Percentiles rank a stretch among this genome's conserved stretches.
Evolutionary conservation across 2,113 vertebrate genomes (phyloP).

Genomic region (Cavia porcellus): DNA sequence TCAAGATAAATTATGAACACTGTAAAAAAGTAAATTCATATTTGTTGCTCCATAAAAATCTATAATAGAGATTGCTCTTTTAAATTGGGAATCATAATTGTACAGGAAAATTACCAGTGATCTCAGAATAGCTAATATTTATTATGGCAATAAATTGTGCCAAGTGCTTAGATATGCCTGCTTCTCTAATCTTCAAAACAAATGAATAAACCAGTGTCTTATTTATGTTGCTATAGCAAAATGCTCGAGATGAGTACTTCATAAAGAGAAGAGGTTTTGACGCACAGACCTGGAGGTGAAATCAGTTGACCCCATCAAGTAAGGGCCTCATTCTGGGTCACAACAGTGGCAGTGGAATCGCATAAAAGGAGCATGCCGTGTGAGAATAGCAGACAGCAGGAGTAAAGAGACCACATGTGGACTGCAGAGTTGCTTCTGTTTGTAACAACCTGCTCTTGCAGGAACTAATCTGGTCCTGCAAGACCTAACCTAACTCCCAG

Average conservation of each 20-base stretch:
- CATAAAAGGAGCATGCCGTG: not conserved
- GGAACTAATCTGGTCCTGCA: not conserved
- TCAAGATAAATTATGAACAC: not conserved
- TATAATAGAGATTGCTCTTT: not conserved
- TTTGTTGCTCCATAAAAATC: not conserved
- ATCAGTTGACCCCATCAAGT: not conserved
- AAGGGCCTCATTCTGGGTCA: not conserved
- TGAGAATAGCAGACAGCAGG: not conserved
- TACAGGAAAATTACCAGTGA: not conserved
- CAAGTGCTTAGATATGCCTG: not conserved
- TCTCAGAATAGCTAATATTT: not conserved
- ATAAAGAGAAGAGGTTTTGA: not conserved
- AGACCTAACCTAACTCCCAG: not conserved
- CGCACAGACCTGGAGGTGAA: not conserved
- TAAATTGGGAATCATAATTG: constrained; percentile 24
- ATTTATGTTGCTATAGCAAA: not conserved
- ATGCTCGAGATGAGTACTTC: not conserved
- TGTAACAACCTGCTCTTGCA: not conserved
- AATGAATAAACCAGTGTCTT: not conserved
- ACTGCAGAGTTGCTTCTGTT: not conserved
- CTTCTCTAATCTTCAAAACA: not conserved
- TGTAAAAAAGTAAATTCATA: constrained; percentile 16
- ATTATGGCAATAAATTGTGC: not conserved
- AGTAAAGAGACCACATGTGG: not conserved
- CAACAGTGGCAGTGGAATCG: not conserved